Evolutionary conservation across 2,888 invertebrate species (phyloP).

Genomic region (Rhorus exstirpatorius): DNA sequence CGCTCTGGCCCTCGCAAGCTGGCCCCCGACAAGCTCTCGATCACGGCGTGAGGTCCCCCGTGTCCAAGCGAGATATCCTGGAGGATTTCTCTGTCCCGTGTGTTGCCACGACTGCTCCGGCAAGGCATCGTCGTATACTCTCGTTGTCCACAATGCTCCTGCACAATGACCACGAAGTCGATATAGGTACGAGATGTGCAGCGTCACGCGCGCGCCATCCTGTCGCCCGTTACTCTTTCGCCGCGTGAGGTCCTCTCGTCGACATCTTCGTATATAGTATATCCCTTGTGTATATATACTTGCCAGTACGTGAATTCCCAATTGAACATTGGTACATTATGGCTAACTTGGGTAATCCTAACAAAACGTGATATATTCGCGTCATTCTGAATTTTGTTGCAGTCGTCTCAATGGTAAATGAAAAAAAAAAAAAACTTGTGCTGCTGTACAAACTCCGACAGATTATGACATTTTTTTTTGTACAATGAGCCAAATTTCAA

Average conservation of each 20-base stretch:
- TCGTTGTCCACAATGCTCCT: constrained; percentile 65
- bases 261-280: constrained; percentile 47
- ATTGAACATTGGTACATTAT: constrained; percentile 25
- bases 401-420: too few species aligned
- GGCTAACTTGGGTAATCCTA: constrained; percentile 15
- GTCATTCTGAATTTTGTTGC: not conserved
- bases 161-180: constrained; percentile 78
- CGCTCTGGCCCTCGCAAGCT: constrained; percentile 73
- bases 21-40: constrained; percentile 80
- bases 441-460: too few species aligned
- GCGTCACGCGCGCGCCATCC: constrained; percentile 81
- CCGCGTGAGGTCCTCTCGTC: constrained; percentile 75
- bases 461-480: not conserved
- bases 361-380: not conserved
- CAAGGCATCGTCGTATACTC: constrained; percentile 62
- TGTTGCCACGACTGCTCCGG: constrained; percentile 65
- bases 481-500: not conserved
- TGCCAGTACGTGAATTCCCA: constrained; percentile 40
- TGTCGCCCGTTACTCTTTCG: constrained; percentile 78
- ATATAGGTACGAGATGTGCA: constrained; percentile 75
- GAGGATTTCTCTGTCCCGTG: constrained; percentile 72
- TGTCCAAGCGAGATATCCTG: constrained; percentile 76
- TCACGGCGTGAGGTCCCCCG: constrained; percentile 81
- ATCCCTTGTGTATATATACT: constrained; percentile 22
- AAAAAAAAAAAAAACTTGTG: too few species aligned